A percentile compares a stretch with the other conserved stretches of the same genome.
Evolutionary conservation across 2,113 vertebrate genomes (phyloP).

Genomic region (Peromyscus maniculatus): DNA sequence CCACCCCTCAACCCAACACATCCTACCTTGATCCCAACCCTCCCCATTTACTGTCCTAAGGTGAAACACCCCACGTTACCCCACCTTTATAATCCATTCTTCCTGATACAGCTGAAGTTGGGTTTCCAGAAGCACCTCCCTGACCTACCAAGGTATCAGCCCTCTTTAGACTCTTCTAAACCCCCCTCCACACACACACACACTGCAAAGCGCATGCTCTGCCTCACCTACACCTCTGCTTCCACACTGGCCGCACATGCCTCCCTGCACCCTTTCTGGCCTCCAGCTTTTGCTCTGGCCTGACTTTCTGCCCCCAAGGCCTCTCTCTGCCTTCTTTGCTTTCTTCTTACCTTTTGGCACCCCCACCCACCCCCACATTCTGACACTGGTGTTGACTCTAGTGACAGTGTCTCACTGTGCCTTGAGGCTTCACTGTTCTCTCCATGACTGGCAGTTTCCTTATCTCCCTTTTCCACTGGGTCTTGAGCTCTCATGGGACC

Average conservation of each 20-base stretch:
- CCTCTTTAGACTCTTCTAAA: background rate
- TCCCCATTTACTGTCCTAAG: background rate
- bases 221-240: background rate
- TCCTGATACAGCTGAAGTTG: background rate
- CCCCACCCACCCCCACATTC: background rate
- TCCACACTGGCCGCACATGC: accelerated
- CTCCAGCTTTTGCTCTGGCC: background rate
- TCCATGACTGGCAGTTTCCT: background rate
- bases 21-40: background rate
- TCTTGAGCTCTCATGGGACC: background rate
- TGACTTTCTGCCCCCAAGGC: background rate
- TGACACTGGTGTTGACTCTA: background rate
- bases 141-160: no score
- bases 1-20: background rate
- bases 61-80: background rate
- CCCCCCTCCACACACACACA: no score
- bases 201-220: background rate
- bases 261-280: background rate
- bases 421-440: background rate
- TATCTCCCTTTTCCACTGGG: background rate
- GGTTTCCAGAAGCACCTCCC: background rate
- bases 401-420: background rate
- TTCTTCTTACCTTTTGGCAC: background rate
- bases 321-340: background rate
- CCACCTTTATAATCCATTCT: background rate